Evolutionary conservation across 2,888 invertebrate species (phyloP).

Genomic region (Drosophila sordidula): DNA sequence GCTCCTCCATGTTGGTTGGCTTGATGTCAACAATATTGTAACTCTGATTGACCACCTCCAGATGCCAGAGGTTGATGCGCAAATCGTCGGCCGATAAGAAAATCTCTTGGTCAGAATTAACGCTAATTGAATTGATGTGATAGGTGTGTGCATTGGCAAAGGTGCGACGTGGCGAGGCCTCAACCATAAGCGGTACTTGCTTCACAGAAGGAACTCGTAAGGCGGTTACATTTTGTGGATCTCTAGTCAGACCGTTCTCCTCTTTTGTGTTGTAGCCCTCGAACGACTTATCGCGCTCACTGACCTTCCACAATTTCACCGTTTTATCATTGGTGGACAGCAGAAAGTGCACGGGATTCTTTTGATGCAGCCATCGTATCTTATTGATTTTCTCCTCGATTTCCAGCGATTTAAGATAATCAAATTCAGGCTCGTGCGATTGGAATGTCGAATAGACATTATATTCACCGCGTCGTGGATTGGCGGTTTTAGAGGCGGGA

Average conservation of each 20-base stretch:
- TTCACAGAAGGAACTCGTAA: constrained; percentile 97
- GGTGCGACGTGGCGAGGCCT: constrained; percentile 98
- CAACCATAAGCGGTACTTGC: constrained; percentile 99
- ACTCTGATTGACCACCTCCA: constrained; percentile 99
- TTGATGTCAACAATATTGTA: constrained; percentile 99
- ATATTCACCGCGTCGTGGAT: constrained; percentile 97
- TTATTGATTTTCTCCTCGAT: constrained; percentile 99
- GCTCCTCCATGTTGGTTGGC: constrained; percentile 99
- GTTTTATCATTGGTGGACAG: constrained; percentile 99
- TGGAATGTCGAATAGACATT: constrained; percentile 99
- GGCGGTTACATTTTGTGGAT: constrained; percentile 93
- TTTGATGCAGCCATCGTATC: constrained; percentile 98
- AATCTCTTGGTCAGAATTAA: constrained; percentile 99
- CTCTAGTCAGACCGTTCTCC: constrained; percentile 93
- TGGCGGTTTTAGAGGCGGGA: constrained; percentile 91
- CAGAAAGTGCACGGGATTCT: constrained; percentile 99
- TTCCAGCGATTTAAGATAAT: constrained; percentile 99
- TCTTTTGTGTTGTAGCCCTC: constrained; percentile 98
- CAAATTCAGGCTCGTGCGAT: constrained; percentile 99
- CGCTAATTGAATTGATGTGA: constrained; percentile 99
- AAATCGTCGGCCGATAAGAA: constrained; percentile 99
- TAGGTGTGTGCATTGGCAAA: constrained; percentile 99
- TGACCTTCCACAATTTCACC: constrained; percentile 99
- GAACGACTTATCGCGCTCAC: constrained; percentile 96
- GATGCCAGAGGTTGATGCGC: constrained; percentile 99